Percentiles rank a stretch among this genome's conserved stretches.
Conservation (phyloP, 2,888 invertebrate species). For the Hartigia nigra region DNA sequence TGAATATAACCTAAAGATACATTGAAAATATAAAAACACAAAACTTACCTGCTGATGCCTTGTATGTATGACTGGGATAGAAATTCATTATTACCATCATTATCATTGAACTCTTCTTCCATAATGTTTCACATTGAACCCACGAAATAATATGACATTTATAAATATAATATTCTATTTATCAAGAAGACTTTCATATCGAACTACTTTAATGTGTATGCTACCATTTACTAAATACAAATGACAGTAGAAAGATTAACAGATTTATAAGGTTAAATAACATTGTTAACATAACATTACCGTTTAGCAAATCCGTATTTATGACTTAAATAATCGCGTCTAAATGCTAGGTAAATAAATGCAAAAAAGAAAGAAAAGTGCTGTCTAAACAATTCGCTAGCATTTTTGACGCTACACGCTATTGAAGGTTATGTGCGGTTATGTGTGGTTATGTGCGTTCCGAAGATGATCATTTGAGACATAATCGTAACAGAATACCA, state of each 20-base stretch:
- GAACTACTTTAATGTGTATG: background rate
- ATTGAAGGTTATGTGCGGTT: background rate
- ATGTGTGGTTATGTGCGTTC: background rate
- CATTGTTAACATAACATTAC: background rate
- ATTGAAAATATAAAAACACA: background rate
- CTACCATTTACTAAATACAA: background rate
- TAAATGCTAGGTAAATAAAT: background rate
- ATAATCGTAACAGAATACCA: background rate
- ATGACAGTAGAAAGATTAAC: background rate
- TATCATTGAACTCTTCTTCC: background rate
- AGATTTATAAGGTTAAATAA: background rate
- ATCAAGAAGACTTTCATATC: background rate
- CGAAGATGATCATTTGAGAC: background rate
- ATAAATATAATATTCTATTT: background rate
- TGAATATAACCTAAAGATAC: background rate
- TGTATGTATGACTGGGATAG: conserved; percentile 7
- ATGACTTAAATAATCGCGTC: background rate
- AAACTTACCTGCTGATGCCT: conserved; percentile 10
- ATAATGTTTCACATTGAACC: background rate
- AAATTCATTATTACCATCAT: background rate
- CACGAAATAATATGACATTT: background rate
- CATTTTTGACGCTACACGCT: background rate
- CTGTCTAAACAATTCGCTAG: background rate
- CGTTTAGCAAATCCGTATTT: background rate
- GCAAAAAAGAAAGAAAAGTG: background rate